Evolutionary conservation across 2,888 invertebrate genomes (phyloP).

Genomic region (Bombylius major): DNA sequence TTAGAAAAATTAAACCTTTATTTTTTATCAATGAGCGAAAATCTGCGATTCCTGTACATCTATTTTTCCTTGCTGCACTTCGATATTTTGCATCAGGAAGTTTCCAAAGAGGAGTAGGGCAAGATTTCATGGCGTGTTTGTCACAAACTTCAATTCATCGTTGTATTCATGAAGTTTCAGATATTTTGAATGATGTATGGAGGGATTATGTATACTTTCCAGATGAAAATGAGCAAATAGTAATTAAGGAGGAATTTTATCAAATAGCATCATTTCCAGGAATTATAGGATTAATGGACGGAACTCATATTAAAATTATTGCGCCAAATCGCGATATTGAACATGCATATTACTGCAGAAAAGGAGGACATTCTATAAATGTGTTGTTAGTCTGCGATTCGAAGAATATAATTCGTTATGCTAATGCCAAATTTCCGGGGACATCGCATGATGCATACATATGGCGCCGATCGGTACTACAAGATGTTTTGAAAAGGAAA

Average conservation of each 20-base stretch:
- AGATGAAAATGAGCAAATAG: neutral
- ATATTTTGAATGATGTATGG: neutral
- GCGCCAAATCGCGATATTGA: slow-evolving; percentile 1
- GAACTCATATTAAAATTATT: slow-evolving; percentile 3
- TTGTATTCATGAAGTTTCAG: slow-evolving; percentile 3
- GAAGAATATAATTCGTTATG: neutral
- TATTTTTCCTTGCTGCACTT: too few species aligned
- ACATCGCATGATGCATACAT: slow-evolving; percentile 5
- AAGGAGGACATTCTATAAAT: slow-evolving; percentile 7
- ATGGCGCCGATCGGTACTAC: slow-evolving; percentile 3
- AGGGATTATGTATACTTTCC: neutral
- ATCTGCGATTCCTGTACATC: too few species aligned
- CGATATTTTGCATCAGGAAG: too few species aligned
- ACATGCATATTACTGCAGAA: slow-evolving; percentile 4
- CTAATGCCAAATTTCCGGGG: slow-evolving; percentile 3
- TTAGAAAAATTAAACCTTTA: too few species aligned
- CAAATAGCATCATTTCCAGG: neutral
- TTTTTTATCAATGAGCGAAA: too few species aligned
- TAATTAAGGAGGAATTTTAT: neutral
- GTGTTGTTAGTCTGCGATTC: neutral
- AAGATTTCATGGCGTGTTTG: too few species aligned
- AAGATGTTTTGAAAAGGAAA: neutral
- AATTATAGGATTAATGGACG: neutral
- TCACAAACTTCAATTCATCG: too few species aligned
- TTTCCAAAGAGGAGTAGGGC: too few species aligned